phyloP scores from a whole-genome alignment of 1,140 invertebrate genomes.

The Saccostrea echinata region DNA sequence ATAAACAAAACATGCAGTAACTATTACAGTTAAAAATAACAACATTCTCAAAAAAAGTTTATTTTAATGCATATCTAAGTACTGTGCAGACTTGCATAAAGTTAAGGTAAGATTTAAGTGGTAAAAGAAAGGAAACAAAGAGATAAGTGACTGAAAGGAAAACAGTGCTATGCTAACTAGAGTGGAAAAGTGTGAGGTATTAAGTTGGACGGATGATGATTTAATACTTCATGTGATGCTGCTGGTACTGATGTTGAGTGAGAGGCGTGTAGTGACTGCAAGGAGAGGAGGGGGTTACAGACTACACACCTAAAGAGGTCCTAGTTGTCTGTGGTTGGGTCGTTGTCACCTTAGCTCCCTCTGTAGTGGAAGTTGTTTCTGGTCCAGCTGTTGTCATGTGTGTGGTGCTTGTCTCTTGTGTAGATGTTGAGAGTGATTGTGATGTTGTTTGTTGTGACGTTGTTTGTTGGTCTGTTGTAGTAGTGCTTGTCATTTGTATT shows the following conservation, averaged over 20 bases:
- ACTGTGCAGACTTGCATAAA: too few species aligned
- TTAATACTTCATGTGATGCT: too few species aligned
- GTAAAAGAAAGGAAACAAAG: too few species aligned
- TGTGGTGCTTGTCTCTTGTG: not conserved
- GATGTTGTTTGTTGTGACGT: conserved; percentile 5
- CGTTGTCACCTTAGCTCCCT: conserved; percentile 11
- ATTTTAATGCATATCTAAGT: too few species aligned
- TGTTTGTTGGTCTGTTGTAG: not conserved
- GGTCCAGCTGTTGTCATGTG: conserved; percentile 8
- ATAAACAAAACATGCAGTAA: not conserved
- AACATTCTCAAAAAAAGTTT: too few species aligned
- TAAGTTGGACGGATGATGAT: too few species aligned
- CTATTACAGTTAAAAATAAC: too few species aligned
- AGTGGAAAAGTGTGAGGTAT: not conserved
- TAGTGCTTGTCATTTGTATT: not conserved
- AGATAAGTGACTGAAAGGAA: too few species aligned
- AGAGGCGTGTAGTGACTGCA: not conserved
- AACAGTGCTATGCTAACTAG: not conserved
- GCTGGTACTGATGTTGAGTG: not conserved
- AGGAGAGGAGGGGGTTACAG: conserved; percentile 2
- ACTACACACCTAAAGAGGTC: conserved; percentile 39
- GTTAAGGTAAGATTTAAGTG: too few species aligned
- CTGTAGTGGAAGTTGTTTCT: conserved; percentile 45
- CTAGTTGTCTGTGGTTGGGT: not conserved
- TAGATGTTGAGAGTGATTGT: not conserved